Percentiles rank a stretch among this genome's conserved stretches.
These are phyloP conservation scores for Drosophila ironensis DNA, from an alignment of 1,140 invertebrate genomes.

Conservation along the genomic window DNA sequence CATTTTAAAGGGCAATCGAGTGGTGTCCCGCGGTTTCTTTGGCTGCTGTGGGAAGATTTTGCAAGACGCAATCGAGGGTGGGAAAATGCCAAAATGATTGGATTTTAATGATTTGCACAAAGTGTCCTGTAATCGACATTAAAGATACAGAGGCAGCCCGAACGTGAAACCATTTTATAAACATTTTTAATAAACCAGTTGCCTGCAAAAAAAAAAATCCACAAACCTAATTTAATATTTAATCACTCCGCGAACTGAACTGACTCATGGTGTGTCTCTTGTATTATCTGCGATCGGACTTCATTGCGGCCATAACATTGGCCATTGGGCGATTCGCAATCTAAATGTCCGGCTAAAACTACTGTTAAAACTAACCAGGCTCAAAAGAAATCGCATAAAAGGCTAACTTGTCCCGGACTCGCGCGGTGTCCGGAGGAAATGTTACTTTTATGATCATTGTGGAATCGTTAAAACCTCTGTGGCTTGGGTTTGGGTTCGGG, in stretches of 20 bases:
- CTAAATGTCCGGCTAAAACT: conserved; percentile 52
- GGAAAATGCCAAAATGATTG: no score
- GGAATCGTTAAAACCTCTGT: conserved; percentile 26
- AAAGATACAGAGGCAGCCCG: no score
- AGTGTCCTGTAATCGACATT: no score
- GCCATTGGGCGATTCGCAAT: conserved; percentile 29
- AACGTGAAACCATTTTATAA: no score
- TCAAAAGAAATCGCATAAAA: conserved; percentile 49
- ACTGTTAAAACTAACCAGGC: conserved; percentile 48
- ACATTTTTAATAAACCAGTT: conserved; percentile 1
- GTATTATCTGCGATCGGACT: conserved; percentile 1
- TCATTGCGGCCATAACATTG: conserved; percentile 10
- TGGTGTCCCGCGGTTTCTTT: conserved; percentile 13
- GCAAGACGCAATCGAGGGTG: no score
- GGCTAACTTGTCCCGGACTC: conserved; percentile 14
- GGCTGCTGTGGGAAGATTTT: conserved; percentile 39
- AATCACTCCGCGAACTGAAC: not conserved
- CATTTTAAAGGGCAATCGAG: conserved; percentile 42
- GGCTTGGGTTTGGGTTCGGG: no score
- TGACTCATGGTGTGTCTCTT: not conserved
- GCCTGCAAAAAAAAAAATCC: not conserved
- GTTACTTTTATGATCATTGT: conserved; percentile 28
- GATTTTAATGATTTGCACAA: no score
- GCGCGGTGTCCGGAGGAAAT: conserved; percentile 2
- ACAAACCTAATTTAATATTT: not conserved